Base-by-base conservation (phyloP, 2,888 invertebrate species). In the Drosophila silvestris region DNA sequence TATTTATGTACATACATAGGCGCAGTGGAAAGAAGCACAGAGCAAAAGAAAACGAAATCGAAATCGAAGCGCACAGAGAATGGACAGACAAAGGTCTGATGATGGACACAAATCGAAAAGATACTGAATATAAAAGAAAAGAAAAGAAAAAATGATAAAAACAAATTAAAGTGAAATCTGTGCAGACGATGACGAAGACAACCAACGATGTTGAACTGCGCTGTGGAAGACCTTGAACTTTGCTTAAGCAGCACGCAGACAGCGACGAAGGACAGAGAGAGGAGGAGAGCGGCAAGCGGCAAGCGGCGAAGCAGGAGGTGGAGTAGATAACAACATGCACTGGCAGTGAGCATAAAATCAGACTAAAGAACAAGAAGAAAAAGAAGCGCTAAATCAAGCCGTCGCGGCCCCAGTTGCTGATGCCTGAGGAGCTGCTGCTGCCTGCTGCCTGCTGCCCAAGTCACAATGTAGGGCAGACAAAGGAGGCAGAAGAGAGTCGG, bases 211-310 rank as follows among this genome's bases (percentile, higher is more conserved):
- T 70, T 85, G 87, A 76, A 85, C 81, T 79, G 74, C 60, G 57
- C 44, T 28, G 57, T 26, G 22, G 51, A 67, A 85, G 85, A 85
- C 85, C 85, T 85, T 85, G 85, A 85, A 85, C 85, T 88, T 85
- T 85, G 85, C 68, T 53, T 76, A 78, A 83, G 54, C 56, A 78
- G 74, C 79, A 85, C 53, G 70, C 59, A 71, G 70, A 81, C 47
- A 52, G 66, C 70, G 63, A 37, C 66, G 28, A 44, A 28, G 32
- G 19, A 5, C 47, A 14, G 1, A 9, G 28, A 35, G 14, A 50
- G 44, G 26, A 9, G 47, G 26, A 26, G 47, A 81, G 57, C 47
- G 70, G 63, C 72, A 72, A 81, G 57, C 47, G 70, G 63, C 76
- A 72, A 53, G 78, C 47, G 70, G 69, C 61, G 37, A 57, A 47